Evolutionary conservation across 2,113 vertebrate genomes (phyloP).

Genomic region (Orthonyx spaldingii): DNA sequence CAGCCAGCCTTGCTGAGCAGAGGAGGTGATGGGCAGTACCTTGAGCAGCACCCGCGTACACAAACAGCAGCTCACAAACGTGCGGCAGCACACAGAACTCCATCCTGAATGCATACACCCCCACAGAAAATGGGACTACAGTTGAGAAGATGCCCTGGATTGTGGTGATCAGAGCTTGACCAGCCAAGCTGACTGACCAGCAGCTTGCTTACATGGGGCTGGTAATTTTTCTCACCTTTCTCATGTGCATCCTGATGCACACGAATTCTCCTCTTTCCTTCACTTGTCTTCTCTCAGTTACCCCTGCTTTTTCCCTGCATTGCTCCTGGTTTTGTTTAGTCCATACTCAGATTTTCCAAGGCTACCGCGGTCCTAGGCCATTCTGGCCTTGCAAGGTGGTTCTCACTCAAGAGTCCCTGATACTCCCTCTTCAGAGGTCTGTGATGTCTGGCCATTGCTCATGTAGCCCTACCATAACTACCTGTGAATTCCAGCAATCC

Average conservation of each 20-base stretch:
- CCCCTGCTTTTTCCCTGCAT: background rate
- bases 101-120: rapidly evolving
- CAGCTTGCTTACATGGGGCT: background rate
- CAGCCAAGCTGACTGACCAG: background rate
- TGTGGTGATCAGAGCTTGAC: rapidly evolving
- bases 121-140: background rate
- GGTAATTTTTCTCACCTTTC: background rate
- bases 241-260: background rate
- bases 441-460: background rate
- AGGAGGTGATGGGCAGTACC: background rate
- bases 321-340: background rate
- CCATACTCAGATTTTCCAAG: background rate
- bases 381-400: background rate
- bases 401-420: background rate
- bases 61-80: background rate
- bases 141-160: background rate
- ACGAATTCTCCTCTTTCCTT: background rate
- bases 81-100: background rate
- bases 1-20: background rate
- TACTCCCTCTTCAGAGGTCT: background rate
- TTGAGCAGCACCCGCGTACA: background rate
- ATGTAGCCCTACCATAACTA: background rate
- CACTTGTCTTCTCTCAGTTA: background rate
- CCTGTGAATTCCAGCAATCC: background rate
- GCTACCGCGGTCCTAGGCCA: rapidly evolving